Percentiles rank a stretch among this genome's conserved stretches.
These are phyloP conservation scores for Smittia sp. DNA, from an alignment of 2,888 invertebrate genomes.

Conservation along the genomic window DNA sequence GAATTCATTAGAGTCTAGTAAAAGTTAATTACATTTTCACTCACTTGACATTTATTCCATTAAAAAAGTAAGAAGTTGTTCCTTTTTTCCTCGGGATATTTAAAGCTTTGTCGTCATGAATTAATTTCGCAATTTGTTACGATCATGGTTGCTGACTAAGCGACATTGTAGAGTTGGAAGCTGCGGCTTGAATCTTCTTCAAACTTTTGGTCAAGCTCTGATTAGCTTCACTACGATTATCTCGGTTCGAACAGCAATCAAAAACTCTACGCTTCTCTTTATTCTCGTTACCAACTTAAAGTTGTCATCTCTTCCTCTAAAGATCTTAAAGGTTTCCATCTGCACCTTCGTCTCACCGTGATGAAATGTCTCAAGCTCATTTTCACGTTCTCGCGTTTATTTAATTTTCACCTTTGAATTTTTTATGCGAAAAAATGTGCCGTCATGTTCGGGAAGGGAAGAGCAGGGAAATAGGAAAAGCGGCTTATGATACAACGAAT, in stretches of 20 bases:
- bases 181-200: no score
- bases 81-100: background rate
- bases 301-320: background rate
- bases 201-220: no score
- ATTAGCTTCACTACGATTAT: no score
- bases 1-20: constrained; percentile 38
- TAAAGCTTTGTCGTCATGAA: constrained; percentile 25
- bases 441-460: background rate
- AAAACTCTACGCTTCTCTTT: background rate
- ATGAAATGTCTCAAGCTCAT: constrained; percentile 16
- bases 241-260: background rate
- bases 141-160: background rate
- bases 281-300: background rate
- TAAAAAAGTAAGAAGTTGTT: constrained; percentile 37
- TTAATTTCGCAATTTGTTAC: constrained; percentile 38
- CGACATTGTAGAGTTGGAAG: no score
- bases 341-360: background rate
- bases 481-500: constrained; percentile 14
- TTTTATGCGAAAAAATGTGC: constrained; percentile 35
- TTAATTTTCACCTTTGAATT: constrained; percentile 40
- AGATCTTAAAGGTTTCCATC: background rate
- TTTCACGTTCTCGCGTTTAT: constrained; percentile 36
- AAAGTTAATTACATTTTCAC: constrained; percentile 41
- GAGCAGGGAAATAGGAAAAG: constrained; percentile 20
- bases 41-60: constrained; percentile 40